Conservation (phyloP, 2,888 invertebrate genomes). For the Mayetiola destructor region DNA sequence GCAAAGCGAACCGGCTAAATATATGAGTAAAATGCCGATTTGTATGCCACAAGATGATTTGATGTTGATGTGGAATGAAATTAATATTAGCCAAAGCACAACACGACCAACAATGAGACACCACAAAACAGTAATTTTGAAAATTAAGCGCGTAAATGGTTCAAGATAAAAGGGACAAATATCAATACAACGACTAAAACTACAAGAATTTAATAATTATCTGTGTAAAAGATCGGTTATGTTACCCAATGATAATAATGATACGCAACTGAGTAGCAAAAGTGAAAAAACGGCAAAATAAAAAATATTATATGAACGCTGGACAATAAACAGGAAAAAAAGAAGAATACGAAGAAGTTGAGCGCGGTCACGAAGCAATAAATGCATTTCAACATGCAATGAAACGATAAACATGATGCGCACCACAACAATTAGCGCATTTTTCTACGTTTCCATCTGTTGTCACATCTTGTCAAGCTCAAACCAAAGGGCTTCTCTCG, state of each 20-base stretch:
- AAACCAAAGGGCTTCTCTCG: too few species aligned
- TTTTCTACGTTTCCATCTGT: constrained; percentile 4
- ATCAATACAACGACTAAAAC: constrained; percentile 4
- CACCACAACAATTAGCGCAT: constrained; percentile 7
- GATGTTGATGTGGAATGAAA: too few species aligned
- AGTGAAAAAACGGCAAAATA: too few species aligned
- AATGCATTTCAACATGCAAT: constrained; percentile 1
- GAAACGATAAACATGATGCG: constrained; percentile 1
- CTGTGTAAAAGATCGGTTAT: constrained; percentile 5
- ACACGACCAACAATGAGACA: background rate
- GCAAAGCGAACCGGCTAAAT: too few species aligned
- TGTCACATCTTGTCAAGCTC: background rate
- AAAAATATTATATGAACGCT: too few species aligned
- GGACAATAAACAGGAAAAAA: background rate
- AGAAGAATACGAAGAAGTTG: too few species aligned
- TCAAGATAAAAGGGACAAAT: constrained; percentile 1
- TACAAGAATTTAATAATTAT: constrained; percentile 4
- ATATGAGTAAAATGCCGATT: too few species aligned
- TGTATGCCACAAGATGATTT: too few species aligned
- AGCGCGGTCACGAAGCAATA: too few species aligned
- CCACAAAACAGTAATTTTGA: background rate
- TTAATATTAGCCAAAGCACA: background rate
- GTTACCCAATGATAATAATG: background rate
- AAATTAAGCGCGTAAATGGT: background rate
- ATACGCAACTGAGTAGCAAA: too few species aligned